A percentile compares a stretch with the other conserved stretches of the same genome.
phyloP scores from a whole-genome alignment of 2,797 vertebrate genomes.

The Delichon dasypus region DNA sequence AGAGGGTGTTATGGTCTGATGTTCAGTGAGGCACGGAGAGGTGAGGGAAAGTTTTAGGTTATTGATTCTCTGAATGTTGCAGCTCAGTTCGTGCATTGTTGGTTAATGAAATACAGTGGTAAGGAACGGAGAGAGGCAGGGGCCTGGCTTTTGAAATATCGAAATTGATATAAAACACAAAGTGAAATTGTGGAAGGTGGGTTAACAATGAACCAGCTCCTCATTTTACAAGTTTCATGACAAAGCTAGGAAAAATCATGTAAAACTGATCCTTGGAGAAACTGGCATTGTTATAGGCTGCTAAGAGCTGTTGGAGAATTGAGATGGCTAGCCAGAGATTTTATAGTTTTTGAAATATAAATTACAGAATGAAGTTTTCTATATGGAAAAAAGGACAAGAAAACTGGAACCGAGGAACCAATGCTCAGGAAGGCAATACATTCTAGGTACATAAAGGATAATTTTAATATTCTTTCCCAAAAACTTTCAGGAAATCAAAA shows the following conservation, averaged over 20 bases:
- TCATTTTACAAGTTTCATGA: neutral
- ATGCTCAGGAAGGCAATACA: neutral
- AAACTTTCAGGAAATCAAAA: neutral
- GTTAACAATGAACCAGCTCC: neutral
- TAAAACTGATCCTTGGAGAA: neutral
- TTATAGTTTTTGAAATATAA: neutral
- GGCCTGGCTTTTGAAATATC: neutral
- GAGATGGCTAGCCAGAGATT: neutral
- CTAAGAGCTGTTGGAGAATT: neutral
- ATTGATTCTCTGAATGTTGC: slow-evolving; percentile 22
- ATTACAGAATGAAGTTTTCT: neutral
- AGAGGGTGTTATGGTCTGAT: neutral
- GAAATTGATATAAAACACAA: neutral
- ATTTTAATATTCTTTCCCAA: neutral
- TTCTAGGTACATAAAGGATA: neutral
- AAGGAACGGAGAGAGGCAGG: neutral
- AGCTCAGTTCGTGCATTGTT: neutral
- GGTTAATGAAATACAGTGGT: neutral
- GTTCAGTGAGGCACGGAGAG: neutral
- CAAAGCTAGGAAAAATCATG: neutral
- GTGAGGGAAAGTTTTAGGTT: slow-evolving; percentile 47
- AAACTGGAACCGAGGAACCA: neutral
- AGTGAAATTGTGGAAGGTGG: neutral
- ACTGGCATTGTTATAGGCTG: neutral
- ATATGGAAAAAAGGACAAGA: neutral